Evolutionary conservation across 2,797 vertebrate genomes (phyloP), one percentile per base, ranked within the genome.

Genomic region (Coendou prehensilis): DNA sequence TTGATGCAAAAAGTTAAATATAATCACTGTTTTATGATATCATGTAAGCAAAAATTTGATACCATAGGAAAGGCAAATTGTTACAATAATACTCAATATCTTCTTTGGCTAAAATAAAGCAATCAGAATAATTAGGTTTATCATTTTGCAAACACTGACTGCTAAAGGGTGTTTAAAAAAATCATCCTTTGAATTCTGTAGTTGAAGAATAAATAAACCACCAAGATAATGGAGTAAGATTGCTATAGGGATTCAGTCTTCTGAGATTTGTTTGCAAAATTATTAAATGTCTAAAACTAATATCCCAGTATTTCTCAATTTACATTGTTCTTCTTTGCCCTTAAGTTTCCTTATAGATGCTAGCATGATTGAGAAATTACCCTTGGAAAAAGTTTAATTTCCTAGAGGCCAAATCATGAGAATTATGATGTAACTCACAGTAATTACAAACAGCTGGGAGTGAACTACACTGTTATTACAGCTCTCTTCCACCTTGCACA

Each of bases 301-400:
- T 82, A 87, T 75, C 59, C 33, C 23, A 61, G 3, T 79, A 59
- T 87, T 93, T 95, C 28, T 85, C 76, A 87, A 22, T n/a, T 91
- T 84, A 89, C 6, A 64, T 88, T 87, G 59, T 78, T 79, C 82
- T 86, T 45, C 61, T 94, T 93, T 88, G 78, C 30, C 54, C 52
- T 87, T 75, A 67, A 84, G 23, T 20, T 50, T 95, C 41, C 17
- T 91, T 85, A 84, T 59, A 96, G 73, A 91, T 75, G 41, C 9
- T 20, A 73, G 1, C n/a, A 69, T 87, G n/a, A 93, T 47, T 89
- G 71, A 93, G 56, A 87, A 28, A 22, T 63, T 89, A 80, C 15
- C 23, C 93, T 93, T 73, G 41, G 79, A 93, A 90, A 95, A 87
- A 71, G 54, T 80, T 97, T 91, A 92, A 93, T 94, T 96, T 94